Base-by-base conservation (phyloP, 2,888 invertebrate genomes). In the Matsumyia berberina region DNA sequence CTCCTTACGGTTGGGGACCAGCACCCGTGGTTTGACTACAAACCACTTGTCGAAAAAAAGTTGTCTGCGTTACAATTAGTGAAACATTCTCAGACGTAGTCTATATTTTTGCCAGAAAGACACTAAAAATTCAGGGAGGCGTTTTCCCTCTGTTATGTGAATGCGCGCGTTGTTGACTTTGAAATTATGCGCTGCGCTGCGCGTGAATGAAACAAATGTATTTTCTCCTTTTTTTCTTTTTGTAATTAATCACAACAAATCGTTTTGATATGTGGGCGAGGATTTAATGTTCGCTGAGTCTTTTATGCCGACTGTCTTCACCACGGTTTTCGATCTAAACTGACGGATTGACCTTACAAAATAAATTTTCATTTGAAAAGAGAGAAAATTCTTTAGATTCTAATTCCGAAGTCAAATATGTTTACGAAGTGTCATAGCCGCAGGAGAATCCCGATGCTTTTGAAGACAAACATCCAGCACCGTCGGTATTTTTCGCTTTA, bases 161-260 rank as follows among this genome's bases (percentile, higher is more conserved):
- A 42, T 42, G 12, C 15, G 42, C 7, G 33, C 19, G 46, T 46
- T 46, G 44, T 46, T 70, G 35, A 15, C 70, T 46, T 70, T 58
- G 57, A 70, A 72, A 58, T 39, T 9, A 17, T 72, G 49, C 49
- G 58, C n/a, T 19, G 24, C 12, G 37, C 11, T 49, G 19, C 55
- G 44, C 33, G 17, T 55, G 31, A 69, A 69, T 44, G 9, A 31
- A 67, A 17, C n/a, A n/a, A n/a, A n/a, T n/a, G n/a, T 5, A 5
- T 5, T 31, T 8, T 24, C 19, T 69, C 5, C 44, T 55, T 44
- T 46, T 19, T 62, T 44, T 31, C 24, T 33, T 1, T 29, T n/a
- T n/a, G n/a, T 11, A 49, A 70, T 37, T 58, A 35, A 72, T 19
- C 49, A n/a, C n/a, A 39, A 60, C 60, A 39, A 39, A 39, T 12